A percentile compares a stretch with the other conserved stretches of the same genome.
Evolutionary conservation across 2,888 invertebrate species (phyloP).

Genomic region (Noctuana brunneofusca): DNA sequence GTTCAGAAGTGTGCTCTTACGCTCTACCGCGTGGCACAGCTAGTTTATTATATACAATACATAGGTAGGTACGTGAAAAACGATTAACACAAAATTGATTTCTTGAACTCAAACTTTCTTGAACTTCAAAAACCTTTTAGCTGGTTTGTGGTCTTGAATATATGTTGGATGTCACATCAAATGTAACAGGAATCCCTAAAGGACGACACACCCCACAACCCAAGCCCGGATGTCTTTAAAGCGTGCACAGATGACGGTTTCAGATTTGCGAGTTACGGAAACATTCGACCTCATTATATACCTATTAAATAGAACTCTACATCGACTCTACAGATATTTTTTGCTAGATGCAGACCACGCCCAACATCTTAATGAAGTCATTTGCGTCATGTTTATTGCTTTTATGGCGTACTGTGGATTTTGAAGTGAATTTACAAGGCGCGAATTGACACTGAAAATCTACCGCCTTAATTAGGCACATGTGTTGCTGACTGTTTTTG

Average conservation of each 20-base stretch:
- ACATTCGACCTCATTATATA: slow-evolving; percentile 74
- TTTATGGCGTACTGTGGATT: slow-evolving; percentile 76
- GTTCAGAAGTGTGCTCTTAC: not conserved
- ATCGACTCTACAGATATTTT: slow-evolving; percentile 58
- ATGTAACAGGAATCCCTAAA: slow-evolving; percentile 6
- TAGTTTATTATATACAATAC: not conserved
- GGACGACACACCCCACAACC: slow-evolving; percentile 48
- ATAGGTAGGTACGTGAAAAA: too few relatives aligned
- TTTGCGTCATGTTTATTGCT: slow-evolving; percentile 80
- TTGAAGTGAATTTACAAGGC: slow-evolving; percentile 75
- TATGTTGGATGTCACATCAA: slow-evolving; percentile 38
- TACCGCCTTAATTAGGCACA: slow-evolving; percentile 67
- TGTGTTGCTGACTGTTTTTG: slow-evolving; percentile 51
- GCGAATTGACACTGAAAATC: slow-evolving; percentile 75
- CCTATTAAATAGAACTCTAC: slow-evolving; percentile 65
- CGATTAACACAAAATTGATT: too few relatives aligned
- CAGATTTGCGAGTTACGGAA: slow-evolving; percentile 72
- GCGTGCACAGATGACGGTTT: slow-evolving; percentile 63
- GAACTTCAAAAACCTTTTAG: too few relatives aligned
- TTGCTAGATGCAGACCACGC: slow-evolving; percentile 72
- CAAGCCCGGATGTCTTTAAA: slow-evolving; percentile 58
- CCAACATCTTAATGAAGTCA: slow-evolving; percentile 76
- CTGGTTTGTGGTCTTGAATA: too few relatives aligned
- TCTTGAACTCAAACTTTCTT: too few relatives aligned
- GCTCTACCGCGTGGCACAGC: not conserved